Evolutionary conservation across 2,113 vertebrate species (phyloP), one percentile per base, ranked within the genome.

Genomic region (Lamprotornis superbus): DNA sequence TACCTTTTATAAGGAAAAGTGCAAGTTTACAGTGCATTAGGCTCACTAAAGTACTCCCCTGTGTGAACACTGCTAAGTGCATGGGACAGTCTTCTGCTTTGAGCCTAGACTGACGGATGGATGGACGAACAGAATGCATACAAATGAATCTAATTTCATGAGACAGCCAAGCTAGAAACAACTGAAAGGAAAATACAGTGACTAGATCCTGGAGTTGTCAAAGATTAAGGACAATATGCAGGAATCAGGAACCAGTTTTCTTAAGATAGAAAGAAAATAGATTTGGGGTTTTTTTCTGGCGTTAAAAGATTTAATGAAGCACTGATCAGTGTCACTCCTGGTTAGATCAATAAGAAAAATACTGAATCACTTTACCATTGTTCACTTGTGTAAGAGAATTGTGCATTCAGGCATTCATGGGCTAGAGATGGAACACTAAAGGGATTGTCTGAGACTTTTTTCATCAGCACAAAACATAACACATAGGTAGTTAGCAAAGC

Each of bases 281-380:
- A 11, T 17, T 16, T 53, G 31, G 31, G 44, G 42, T 91, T 91
- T 92, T 97, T 89, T 91, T n/a, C 82, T 82, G 30, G 60, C 65
- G n/a, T 80, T 88, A 90, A 92, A 97, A 96, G 69, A 73, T 87
- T 85, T 89, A 93, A 83, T 63, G 55, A 97, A 74, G 20, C 0
- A 3, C 75, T 55, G 42, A 83, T 81, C 77, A 95, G 87, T 68
- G 71, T 96, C 92, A 93, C 52, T 95, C 81, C 82, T 93, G 89
- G 75, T 96, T 96, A 94, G 87, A 87, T 94, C 96, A 96, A 63
- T 88, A 90, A 83, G 46, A 28, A 91, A 96, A 96, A 61, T 77
- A 85, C 30, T 50, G 64, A 89, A 88, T 64, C n/a, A 46, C 35
- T 91, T 94, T 44, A 89, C 37, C 27, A 69, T 74, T 87, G 28